Evolutionary conservation across 2,113 vertebrate genomes (phyloP).

Genomic region (Stomatorhinus ivindoensis): DNA sequence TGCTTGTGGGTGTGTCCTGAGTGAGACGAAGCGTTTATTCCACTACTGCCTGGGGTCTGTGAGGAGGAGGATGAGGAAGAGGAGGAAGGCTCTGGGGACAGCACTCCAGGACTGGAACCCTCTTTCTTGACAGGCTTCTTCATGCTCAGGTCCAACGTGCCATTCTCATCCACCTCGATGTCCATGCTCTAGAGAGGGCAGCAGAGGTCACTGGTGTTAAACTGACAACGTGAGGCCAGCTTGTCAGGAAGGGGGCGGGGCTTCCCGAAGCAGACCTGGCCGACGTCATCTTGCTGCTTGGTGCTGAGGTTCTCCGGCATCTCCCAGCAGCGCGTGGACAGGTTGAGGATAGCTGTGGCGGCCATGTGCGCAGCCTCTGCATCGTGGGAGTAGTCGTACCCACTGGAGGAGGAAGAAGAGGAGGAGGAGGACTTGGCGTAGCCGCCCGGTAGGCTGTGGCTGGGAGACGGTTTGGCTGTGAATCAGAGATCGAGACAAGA

Average conservation of each 20-base stretch:
- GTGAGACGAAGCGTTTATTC: slow-evolving; percentile 66
- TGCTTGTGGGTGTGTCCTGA: slow-evolving; percentile 73
- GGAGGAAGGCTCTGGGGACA: slow-evolving; percentile 70
- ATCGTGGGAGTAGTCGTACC: slow-evolving; percentile 91
- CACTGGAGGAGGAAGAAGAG: slow-evolving; percentile 65
- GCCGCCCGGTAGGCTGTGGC: slow-evolving; percentile 70
- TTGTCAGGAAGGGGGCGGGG: background rate
- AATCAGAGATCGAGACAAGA: slow-evolving; percentile 5
- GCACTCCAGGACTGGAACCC: slow-evolving; percentile 63
- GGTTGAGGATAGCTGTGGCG: slow-evolving; percentile 93
- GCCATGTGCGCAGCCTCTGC: slow-evolving; percentile 97
- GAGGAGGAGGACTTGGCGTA: slow-evolving; percentile 69
- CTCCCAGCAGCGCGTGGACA: slow-evolving; percentile 98
- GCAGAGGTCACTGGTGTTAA: background rate
- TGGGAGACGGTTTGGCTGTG: slow-evolving; percentile 77
- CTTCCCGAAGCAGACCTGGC: slow-evolving; percentile 61
- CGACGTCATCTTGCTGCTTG: slow-evolving; percentile 68
- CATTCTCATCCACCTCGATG: slow-evolving; percentile 94
- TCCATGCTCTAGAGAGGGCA: slow-evolving; percentile 65
- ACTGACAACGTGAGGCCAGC: background rate
- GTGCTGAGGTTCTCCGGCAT: slow-evolving; percentile 88
- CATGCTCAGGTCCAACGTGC: slow-evolving; percentile 95
- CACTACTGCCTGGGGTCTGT: slow-evolving; percentile 57
- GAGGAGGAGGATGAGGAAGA: slow-evolving; percentile 55
- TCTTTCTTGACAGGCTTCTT: slow-evolving; percentile 80